Evolutionary conservation across 2,113 vertebrate genomes (phyloP).

Genomic region (Andinoacara biseriatus): DNA sequence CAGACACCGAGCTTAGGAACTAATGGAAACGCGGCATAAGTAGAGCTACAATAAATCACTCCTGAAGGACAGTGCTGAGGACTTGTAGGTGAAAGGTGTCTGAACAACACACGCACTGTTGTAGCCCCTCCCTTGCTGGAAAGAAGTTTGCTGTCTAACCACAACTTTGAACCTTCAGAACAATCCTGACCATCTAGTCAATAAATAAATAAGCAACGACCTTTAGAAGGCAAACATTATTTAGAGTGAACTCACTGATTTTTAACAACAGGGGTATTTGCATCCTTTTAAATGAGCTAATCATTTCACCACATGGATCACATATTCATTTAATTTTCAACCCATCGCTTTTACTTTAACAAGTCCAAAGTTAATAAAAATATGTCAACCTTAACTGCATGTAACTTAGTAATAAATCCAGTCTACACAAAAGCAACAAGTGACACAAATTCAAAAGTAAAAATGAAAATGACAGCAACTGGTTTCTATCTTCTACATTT

Average conservation of each 20-base stretch:
- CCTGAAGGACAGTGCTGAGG: neutral
- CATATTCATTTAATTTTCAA: constrained; percentile 17
- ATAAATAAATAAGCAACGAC: neutral
- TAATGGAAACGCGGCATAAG: neutral
- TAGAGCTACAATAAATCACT: neutral
- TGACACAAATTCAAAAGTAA: neutral
- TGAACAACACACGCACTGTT: neutral
- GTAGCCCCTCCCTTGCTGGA: neutral
- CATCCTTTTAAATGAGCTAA: constrained; percentile 17
- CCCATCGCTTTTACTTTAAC: neutral
- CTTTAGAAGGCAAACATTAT: neutral
- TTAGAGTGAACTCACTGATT: neutral
- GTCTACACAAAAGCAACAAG: neutral
- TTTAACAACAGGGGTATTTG: neutral
- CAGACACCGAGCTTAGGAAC: neutral
- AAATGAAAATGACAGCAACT: neutral
- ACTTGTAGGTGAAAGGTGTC: constrained; percentile 69
- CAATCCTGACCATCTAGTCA: neutral
- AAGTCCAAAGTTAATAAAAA: neutral
- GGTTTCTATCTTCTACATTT: neutral
- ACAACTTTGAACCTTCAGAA: neutral
- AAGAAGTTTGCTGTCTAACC: neutral
- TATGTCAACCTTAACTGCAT: neutral
- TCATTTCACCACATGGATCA: constrained; percentile 40
- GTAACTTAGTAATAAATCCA: neutral